Percentiles rank a stretch among this genome's conserved stretches.
Conservation (phyloP, 2,797 vertebrate genomes). For the Huso huso region DNA sequence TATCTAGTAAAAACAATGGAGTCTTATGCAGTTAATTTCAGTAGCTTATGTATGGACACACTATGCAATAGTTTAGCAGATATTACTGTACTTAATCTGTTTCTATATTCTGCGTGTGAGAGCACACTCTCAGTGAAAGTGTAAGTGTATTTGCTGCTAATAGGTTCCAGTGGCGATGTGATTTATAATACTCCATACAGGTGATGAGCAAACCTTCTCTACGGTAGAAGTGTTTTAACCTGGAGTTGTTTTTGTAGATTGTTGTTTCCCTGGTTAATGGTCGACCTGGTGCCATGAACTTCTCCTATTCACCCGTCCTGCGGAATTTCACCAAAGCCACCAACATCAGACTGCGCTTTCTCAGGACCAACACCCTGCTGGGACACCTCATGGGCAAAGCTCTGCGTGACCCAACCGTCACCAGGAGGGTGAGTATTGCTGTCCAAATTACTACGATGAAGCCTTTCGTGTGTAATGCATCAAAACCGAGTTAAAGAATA, state of each 20-base stretch:
- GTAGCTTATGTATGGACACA: no score
- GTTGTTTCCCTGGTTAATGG: conserved; percentile 94
- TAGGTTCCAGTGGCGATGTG: no score
- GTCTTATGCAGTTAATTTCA: no score
- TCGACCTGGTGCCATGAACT: conserved; percentile 89
- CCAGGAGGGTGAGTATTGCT: conserved; percentile 71
- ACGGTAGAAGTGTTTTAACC: not conserved
- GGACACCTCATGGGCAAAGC: conserved; percentile 97
- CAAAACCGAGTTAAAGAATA: no score
- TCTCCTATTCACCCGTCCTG: conserved; percentile 87
- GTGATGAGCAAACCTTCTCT: not conserved
- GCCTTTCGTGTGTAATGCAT: no score
- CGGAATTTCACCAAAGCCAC: conserved; percentile 94
- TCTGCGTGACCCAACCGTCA: conserved; percentile 87
- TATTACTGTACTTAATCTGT: no score
- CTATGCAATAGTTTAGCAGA: no score
- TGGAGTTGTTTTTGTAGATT: conserved; percentile 50
- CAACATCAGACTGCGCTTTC: conserved; percentile 83
- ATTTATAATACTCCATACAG: no score
- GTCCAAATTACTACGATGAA: not conserved
- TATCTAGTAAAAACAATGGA: no score
- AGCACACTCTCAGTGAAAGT: no score
- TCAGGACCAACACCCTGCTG: conserved; percentile 88
- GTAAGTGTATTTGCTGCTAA: no score
- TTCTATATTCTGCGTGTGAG: no score